Percentiles rank a stretch among this genome's conserved stretches.
Conservation (phyloP, 1,140 invertebrate genomes). For the Trichoplusia ni region DNA sequence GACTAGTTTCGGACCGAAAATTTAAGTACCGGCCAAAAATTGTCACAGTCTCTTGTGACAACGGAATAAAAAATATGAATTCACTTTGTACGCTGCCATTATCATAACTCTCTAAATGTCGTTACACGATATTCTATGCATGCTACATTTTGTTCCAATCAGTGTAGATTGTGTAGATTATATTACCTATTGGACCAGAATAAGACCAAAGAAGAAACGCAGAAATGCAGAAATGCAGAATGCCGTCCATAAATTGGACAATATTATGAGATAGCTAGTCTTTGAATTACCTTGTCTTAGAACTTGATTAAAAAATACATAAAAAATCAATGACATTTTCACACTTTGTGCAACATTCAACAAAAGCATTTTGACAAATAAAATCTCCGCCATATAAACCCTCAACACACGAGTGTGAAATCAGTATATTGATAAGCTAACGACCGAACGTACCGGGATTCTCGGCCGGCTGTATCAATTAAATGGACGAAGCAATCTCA, state of each 20-base stretch:
- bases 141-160: too few relatives aligned
- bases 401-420: slow-evolving; percentile 62
- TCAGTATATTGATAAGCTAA: slow-evolving; percentile 76
- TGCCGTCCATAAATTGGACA: too few relatives aligned
- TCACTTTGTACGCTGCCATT: neutral
- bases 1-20: too few relatives aligned
- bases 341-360: neutral
- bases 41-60: too few relatives aligned
- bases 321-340: neutral
- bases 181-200: too few relatives aligned
- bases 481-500: slow-evolving; percentile 70
- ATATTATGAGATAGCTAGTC: too few relatives aligned
- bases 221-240: too few relatives aligned
- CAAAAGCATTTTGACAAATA: neutral
- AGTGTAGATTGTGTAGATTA: too few relatives aligned
- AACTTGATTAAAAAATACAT: neutral
- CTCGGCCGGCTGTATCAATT: slow-evolving; percentile 67
- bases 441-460: slow-evolving; percentile 72
- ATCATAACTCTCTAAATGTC: neutral
- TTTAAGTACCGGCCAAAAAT: too few relatives aligned
- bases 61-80: too few relatives aligned
- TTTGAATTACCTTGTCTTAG: too few relatives aligned
- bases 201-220: too few relatives aligned
- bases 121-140: neutral
- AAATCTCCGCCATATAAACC: slow-evolving; percentile 50